phyloP scores from a whole-genome alignment of 35 echinoderm and acorn worm species.

The Acanthaster planci region DNA sequence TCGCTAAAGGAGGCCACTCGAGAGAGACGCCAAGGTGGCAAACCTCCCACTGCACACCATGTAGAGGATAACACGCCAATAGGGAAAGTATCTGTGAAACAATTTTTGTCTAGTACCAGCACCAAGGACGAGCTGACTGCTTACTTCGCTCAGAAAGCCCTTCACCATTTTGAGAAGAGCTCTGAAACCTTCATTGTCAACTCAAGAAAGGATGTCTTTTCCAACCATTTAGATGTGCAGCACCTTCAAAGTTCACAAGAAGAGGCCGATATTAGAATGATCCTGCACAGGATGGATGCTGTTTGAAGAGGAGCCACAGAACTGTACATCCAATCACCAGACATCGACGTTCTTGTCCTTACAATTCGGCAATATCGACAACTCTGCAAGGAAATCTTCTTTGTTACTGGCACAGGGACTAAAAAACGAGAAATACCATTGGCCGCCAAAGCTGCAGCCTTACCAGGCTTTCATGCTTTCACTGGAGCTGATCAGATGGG shows the following conservation, averaged over 20 bases:
- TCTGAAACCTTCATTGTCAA: no score
- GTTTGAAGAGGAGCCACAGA: neutral
- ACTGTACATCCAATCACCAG: neutral
- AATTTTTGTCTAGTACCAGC: conserved; percentile 33
- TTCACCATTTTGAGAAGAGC: no score
- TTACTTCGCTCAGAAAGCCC: conserved; percentile 30
- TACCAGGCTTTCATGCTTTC: no score
- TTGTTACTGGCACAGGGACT: no score
- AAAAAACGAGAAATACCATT: no score
- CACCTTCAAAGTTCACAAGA: neutral
- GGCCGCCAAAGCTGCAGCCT: neutral
- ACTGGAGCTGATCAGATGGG: no score
- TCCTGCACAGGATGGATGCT: no score
- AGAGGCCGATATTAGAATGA: neutral
- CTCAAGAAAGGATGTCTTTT: no score
- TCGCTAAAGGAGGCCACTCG: conserved; percentile 33
- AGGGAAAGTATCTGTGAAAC: conserved; percentile 23
- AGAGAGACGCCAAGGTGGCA: neutral
- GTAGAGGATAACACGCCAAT: conserved; percentile 29
- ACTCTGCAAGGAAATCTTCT: neutral
- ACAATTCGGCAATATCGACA: neutral
- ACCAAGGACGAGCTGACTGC: conserved; percentile 42
- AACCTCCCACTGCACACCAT: conserved; percentile 7
- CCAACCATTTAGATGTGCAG: neutral
- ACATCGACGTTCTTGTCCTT: neutral